Evolutionary conservation across 2,888 invertebrate species (phyloP).

Genomic region (Dasypolia templi): DNA sequence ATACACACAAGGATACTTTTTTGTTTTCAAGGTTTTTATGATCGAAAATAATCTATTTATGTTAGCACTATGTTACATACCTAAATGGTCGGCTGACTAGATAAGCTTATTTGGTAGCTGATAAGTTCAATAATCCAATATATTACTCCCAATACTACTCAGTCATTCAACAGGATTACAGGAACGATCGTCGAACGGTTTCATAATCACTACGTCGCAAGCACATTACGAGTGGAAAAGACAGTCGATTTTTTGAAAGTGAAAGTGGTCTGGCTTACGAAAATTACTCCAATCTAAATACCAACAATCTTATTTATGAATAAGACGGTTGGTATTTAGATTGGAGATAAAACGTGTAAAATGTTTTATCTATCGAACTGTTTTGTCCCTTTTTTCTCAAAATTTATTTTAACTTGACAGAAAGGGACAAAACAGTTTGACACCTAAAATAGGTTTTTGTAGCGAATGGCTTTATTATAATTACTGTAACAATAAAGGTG

Average conservation of each 20-base stretch:
- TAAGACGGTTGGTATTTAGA: no score
- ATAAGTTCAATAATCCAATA: conserved; percentile 16
- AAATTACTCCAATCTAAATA: neutral
- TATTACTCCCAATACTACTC: conserved; percentile 17
- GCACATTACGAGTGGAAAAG: conserved; percentile 23
- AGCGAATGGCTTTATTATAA: no score
- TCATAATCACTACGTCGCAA: conserved; percentile 35
- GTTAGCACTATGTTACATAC: conserved; percentile 41
- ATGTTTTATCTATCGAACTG: no score
- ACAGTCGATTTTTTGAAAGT: conserved; percentile 28
- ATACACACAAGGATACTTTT: conserved; percentile 30
- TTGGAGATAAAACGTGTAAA: no score
- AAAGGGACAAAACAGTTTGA: no score
- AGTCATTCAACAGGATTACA: conserved; percentile 37
- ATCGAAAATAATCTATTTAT: conserved; percentile 18
- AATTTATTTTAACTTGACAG: no score
- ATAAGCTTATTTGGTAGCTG: conserved; percentile 21
- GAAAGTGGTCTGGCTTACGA: conserved; percentile 34
- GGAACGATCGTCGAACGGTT: conserved; percentile 8
- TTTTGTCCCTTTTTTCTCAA: no score
- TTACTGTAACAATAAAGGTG: no score
- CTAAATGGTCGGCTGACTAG: conserved; percentile 39
- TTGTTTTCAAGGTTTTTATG: no score
- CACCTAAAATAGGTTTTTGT: no score
- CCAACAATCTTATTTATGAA: no score